Conservation (phyloP, 2,797 vertebrate species). For the Loriculus beryllinus region DNA sequence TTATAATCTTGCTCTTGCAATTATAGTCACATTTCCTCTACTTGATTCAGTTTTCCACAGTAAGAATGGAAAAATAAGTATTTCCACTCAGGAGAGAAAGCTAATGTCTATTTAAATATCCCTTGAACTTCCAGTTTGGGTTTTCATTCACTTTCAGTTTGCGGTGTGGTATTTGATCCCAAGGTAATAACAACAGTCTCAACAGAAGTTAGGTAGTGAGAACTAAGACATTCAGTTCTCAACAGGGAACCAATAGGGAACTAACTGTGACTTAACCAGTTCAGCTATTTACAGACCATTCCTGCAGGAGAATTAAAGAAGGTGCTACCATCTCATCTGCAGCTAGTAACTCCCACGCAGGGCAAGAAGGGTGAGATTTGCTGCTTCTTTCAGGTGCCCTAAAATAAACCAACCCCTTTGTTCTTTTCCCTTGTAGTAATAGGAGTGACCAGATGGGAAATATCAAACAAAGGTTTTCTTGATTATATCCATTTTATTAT, state of each 20-base stretch:
- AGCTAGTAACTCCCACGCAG: background rate
- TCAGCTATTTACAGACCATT: background rate
- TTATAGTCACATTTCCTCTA: background rate
- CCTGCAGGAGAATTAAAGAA: background rate
- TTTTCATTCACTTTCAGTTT: background rate
- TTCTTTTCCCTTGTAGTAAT: constrained; percentile 10
- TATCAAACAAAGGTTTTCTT: constrained; percentile 44
- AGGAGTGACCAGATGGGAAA: constrained; percentile 31
- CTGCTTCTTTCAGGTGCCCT: background rate
- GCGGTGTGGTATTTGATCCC: background rate
- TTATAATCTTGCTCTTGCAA: background rate
- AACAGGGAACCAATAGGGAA: background rate
- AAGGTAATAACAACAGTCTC: background rate
- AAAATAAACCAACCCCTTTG: constrained; percentile 23
- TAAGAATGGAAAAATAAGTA: background rate
- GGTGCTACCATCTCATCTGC: background rate
- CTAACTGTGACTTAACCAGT: background rate
- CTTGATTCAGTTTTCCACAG: background rate
- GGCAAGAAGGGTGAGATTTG: background rate
- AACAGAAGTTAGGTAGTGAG: background rate
- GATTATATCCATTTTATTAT: constrained; percentile 24
- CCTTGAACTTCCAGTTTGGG: background rate
- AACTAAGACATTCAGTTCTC: background rate
- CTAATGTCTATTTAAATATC: background rate
- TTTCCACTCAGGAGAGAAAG: background rate